Evolutionary conservation across 1,140 invertebrate genomes (phyloP), one percentile per base, ranked within the genome.

Genomic region (Condylostylus longicornis): DNA sequence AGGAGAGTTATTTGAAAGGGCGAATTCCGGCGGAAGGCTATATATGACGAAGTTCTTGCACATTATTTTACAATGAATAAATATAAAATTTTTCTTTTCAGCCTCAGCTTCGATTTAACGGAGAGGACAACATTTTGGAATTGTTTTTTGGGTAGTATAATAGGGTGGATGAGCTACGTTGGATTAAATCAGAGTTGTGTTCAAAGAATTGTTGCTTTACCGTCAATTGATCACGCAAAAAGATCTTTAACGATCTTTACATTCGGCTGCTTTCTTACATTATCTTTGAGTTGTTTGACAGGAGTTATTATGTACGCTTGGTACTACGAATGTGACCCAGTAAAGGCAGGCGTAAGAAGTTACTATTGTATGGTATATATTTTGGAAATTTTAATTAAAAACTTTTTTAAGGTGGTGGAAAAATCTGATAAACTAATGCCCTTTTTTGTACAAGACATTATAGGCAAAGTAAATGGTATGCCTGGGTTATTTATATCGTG

Each of bases 251-350:
- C 59, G 17, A 53, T 70, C n/a, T 68, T 69, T 44, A 62, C 64
- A 1, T 14, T 62, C n/a, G 69, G 69, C 6, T 68, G 69, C 34
- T 34, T 65, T 1, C 28, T 46, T 13, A 68, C 70, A 27, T 65
- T 70, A 36, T 62, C 54, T 3, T 53, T 70, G 37, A 68, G 67
- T 44, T 76, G 73, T 47, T 75, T 68, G 40, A 75, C 69, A 14
- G 82, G 82, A 9, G 63, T 84, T 17, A 68, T 82, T 2, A 74
- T 85, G 41, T 84, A 72, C 43, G 77, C 77, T 0, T 67, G 70
- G 12, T 85, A 81, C 53, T 58, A 74, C 40, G 67, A 75, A 40
- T 85, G 81, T 54, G 81, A 86, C 60, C 80, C 80, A 0, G 47
- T 83, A 5, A 55, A 9, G 0, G 13, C 25, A 7, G 54, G 54